Evolutionary conservation across 92 coral and sea anemone species (phyloP).

Genomic region (Anthopleura xanthogrammica): DNA sequence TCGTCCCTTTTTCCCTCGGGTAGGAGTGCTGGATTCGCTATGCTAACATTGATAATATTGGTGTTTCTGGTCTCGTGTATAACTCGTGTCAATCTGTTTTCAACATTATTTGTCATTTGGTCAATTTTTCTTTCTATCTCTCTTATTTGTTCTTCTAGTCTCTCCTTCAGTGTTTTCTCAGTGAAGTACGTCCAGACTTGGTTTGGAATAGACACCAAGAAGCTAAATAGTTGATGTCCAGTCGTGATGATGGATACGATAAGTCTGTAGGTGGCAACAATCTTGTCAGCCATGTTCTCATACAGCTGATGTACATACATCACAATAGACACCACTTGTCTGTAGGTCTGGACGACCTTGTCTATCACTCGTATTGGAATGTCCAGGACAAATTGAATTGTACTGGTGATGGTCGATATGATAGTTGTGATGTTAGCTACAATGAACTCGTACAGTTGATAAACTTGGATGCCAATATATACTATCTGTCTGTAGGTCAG

Average conservation of each 20-base stretch:
- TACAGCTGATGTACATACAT: not conserved
- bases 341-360: not conserved
- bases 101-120: not conserved
- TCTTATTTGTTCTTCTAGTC: not conserved
- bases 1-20: not conserved
- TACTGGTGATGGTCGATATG: not conserved
- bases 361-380: not conserved
- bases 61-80: not conserved
- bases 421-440: not conserved
- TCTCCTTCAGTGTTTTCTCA: not conserved
- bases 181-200: not conserved
- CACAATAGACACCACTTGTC: not conserved
- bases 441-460: not conserved
- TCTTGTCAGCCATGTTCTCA: not conserved
- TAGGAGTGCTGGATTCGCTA: not conserved
- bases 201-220: not conserved
- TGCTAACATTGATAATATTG: not conserved
- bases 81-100: not conserved
- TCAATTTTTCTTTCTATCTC: not conserved
- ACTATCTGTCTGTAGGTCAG: not conserved
- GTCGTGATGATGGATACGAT: not conserved
- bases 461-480: not conserved
- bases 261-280: not conserved
- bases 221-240: not conserved
- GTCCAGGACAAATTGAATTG: not conserved